Conservation (phyloP, 92 coral and sea anemone species). For the Phenganax stokvisi region DNA sequence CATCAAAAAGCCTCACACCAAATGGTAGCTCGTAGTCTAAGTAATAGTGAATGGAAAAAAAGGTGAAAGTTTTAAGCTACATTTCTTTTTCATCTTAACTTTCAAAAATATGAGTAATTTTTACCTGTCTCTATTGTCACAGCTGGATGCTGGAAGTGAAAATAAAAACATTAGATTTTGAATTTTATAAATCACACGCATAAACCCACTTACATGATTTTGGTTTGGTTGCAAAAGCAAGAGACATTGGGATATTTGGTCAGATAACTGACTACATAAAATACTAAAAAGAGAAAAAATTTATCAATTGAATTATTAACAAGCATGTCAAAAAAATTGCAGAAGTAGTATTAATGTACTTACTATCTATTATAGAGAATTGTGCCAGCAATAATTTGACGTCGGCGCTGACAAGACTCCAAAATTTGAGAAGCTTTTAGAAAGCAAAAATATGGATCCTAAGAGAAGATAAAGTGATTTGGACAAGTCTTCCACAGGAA, state of each 20-base stretch:
- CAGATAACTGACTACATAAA: slow-evolving; percentile 72
- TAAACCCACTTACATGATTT: slow-evolving; percentile 62
- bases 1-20: slow-evolving; percentile 81
- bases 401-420: slow-evolving; percentile 89
- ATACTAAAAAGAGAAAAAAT: slow-evolving; percentile 46
- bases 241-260: slow-evolving; percentile 65
- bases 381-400: slow-evolving; percentile 85
- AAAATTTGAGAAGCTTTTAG: slow-evolving; percentile 86
- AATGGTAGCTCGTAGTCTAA: slow-evolving; percentile 70
- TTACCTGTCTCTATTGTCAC: slow-evolving; percentile 73
- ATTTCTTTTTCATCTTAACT: not conserved
- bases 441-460: slow-evolving; percentile 55
- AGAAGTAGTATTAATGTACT: not conserved
- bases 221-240: slow-evolving; percentile 87
- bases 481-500: not conserved
- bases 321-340: not conserved
- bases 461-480: not conserved
- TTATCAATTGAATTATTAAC: not conserved
- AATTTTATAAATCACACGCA: not conserved
- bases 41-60: not conserved
- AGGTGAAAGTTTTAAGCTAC: not conserved
- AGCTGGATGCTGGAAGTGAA: slow-evolving; percentile 75
- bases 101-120: not conserved
- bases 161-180: not conserved
- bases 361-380: slow-evolving; percentile 85